Conservation (phyloP, 2,797 vertebrate genomes). For the Fundulus diaphanus region DNA sequence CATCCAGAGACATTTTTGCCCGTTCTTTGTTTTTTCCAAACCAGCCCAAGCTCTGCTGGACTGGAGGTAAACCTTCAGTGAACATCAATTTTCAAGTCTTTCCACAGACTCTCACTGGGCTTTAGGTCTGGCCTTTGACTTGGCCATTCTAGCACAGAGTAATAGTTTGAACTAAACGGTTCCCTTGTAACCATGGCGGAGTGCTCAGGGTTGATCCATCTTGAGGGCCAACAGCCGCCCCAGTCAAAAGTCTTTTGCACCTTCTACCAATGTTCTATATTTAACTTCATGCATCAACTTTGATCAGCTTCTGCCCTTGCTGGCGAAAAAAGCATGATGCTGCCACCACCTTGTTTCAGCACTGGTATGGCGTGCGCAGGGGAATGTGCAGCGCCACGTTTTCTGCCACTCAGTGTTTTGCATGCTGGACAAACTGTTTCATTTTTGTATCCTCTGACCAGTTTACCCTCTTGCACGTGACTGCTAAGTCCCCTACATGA, state of each 20-base stretch:
- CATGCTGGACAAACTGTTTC: too few relatives aligned
- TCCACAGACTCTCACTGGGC: too few relatives aligned
- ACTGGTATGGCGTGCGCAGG: not conserved
- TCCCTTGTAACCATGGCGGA: not conserved
- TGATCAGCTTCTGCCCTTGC: not conserved
- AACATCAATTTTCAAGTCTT: not conserved
- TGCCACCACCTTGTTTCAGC: not conserved
- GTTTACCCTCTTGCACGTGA: too few relatives aligned
- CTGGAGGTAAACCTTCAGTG: not conserved
- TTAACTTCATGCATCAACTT: not conserved
- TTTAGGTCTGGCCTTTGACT: too few relatives aligned
- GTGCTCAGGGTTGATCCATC: not conserved
- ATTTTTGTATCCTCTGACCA: too few relatives aligned
- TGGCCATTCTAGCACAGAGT: too few relatives aligned
- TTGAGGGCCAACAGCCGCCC: not conserved
- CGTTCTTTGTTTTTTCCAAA: not conserved
- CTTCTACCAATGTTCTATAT: not conserved
- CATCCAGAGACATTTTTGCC: not conserved
- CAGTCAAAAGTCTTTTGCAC: not conserved
- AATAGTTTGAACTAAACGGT: too few relatives aligned
- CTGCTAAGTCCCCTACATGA: too few relatives aligned
- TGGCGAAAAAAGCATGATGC: not conserved
- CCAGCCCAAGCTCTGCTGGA: not conserved
- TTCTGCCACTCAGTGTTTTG: not conserved
- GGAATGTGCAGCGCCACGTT: not conserved